Percentiles rank a stretch among this genome's conserved stretches.
Conservation (phyloP, 1,140 invertebrate species). For the Galendromus occidentalis region DNA sequence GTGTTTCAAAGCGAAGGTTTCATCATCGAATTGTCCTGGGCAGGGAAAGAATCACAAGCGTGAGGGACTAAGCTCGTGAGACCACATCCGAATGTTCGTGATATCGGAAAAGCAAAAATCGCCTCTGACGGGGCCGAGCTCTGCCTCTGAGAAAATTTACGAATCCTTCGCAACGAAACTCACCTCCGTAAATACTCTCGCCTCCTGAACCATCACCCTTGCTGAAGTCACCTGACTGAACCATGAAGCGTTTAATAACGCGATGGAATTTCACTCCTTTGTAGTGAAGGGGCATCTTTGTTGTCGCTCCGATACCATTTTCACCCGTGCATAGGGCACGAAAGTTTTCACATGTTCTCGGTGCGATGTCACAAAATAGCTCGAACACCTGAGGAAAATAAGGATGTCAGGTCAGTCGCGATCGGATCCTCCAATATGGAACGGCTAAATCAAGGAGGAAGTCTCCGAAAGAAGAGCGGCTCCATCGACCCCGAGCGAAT, state of each 20-base stretch:
- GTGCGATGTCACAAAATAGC: constrained; percentile 71
- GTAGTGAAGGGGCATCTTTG: constrained; percentile 50
- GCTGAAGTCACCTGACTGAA: constrained; percentile 29
- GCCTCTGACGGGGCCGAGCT: not conserved
- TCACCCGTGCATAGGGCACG: constrained; percentile 27
- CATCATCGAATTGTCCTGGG: constrained; percentile 40
- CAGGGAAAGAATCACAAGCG: not conserved
- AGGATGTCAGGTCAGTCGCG: no score
- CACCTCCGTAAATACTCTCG: not conserved
- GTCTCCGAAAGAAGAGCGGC: no score
- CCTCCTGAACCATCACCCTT: constrained; percentile 15
- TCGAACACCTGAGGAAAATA: constrained; percentile 46
- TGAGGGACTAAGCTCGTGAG: no score
- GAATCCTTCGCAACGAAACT: no score
- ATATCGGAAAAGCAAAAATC: not conserved
- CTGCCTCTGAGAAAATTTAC: no score
- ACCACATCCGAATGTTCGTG: not conserved
- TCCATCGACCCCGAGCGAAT: no score
- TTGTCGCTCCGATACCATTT: constrained; percentile 28
- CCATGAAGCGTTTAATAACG: constrained; percentile 79
- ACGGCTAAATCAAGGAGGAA: no score
- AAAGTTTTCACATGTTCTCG: constrained; percentile 45
- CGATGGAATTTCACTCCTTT: constrained; percentile 56
- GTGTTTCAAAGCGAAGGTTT: constrained; percentile 73
- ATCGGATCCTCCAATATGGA: no score